These are phyloP conservation scores for Nemoura dubitans DNA, from an alignment of 2,888 invertebrate genomes.

Conservation along the genomic window DNA sequence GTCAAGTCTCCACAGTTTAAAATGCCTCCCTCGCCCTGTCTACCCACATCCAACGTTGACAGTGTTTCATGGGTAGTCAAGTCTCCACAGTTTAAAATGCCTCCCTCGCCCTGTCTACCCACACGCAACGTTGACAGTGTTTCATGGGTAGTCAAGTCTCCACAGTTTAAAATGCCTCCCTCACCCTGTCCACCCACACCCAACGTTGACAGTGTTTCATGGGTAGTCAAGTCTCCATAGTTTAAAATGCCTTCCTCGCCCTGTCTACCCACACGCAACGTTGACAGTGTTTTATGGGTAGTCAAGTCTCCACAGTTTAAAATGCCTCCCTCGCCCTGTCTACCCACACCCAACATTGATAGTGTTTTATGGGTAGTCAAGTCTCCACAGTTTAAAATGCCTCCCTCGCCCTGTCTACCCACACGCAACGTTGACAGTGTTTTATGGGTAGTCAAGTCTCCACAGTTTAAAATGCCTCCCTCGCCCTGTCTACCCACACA, in stretches of 20 bases:
- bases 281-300: neutral
- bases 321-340: neutral
- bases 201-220: neutral
- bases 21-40: neutral
- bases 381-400: neutral
- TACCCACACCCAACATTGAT: neutral
- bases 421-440: neutral
- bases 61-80: neutral
- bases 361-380: neutral
- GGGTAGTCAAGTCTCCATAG: neutral
- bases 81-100: neutral
- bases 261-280: neutral
- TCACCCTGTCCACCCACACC: neutral
- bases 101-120: neutral
- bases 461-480: neutral
- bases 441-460: neutral
- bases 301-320: neutral
- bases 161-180: neutral
- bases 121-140: neutral
- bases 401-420: neutral
- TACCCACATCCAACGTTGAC: neutral
- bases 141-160: neutral
- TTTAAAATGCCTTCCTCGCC: neutral
- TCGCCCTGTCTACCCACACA: neutral
- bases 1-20: neutral